Percentiles rank a stretch among this genome's conserved stretches.
Conservation (phyloP, 35 echinoderm and acorn worm species). For the Lytechinus variegatus region DNA sequence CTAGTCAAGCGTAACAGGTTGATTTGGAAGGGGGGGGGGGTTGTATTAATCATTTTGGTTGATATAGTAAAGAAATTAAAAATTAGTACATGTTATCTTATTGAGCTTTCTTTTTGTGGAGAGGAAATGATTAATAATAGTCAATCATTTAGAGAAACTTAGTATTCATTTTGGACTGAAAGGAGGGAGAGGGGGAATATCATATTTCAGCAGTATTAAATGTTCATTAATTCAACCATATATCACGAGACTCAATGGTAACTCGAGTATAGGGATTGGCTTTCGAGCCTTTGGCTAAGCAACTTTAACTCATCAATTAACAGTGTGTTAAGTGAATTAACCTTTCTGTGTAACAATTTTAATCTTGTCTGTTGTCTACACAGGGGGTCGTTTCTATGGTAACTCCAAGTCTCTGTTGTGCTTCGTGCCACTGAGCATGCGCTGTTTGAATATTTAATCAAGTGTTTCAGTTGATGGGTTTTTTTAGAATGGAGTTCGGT, state of each 20-base stretch:
- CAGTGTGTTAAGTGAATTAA: constrained; percentile 13
- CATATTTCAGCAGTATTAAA: not conserved
- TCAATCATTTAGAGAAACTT: not conserved
- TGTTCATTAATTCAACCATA: not conserved
- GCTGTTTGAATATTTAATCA: not conserved
- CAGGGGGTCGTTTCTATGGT: not conserved
- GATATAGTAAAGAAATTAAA: too few species aligned
- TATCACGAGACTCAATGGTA: not conserved
- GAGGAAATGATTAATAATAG: not conserved
- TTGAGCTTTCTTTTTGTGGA: too few species aligned
- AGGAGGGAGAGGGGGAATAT: not conserved
- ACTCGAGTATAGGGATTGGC: not conserved
- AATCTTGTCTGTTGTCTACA: not conserved
- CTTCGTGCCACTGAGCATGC: not conserved
- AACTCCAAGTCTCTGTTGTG: not conserved
- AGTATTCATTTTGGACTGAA: not conserved
- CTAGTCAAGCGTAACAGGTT: too few species aligned
- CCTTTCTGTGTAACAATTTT: not conserved
- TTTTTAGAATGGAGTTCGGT: not conserved
- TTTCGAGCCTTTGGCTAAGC: not conserved
- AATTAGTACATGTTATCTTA: too few species aligned
- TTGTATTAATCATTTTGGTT: too few species aligned
- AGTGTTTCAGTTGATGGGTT: not conserved
- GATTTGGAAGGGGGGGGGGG: too few species aligned
- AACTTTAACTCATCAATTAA: not conserved